These are phyloP conservation scores for Drosophila mauritiana DNA, from an alignment of 1,140 invertebrate species.

Conservation along the genomic window DNA sequence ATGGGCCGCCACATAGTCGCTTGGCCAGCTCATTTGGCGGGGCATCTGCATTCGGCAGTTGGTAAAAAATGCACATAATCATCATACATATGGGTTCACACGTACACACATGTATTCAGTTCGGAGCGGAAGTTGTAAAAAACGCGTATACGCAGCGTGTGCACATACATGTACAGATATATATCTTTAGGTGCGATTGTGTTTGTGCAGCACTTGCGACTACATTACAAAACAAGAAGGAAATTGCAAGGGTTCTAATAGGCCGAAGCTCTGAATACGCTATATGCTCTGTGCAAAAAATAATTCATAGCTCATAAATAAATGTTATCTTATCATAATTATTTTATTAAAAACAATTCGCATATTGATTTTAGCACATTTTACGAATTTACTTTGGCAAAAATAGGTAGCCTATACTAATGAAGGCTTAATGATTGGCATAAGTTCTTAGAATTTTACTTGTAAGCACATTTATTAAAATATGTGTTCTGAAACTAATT, in stretches of 20 bases:
- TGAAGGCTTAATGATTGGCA: too few relatives aligned
- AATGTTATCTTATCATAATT: neutral
- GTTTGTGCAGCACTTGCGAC: slow-evolving; percentile 30
- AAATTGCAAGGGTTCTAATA: neutral
- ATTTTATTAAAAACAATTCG: too few relatives aligned
- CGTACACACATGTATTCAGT: slow-evolving; percentile 3
- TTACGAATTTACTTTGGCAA: too few relatives aligned
- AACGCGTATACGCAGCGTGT: slow-evolving; percentile 56
- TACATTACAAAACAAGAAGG: slow-evolving; percentile 25
- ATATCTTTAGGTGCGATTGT: slow-evolving; percentile 4
- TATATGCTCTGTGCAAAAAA: neutral
- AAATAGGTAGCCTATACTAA: too few relatives aligned
- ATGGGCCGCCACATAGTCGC: slow-evolving; percentile 76
- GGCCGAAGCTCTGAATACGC: slow-evolving; percentile 6
- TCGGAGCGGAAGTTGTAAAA: slow-evolving; percentile 71
- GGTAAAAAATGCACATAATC: slow-evolving; percentile 59
- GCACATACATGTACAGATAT: neutral
- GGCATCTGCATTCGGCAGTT: slow-evolving; percentile 42
- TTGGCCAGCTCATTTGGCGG: slow-evolving; percentile 65
- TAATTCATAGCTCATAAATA: too few relatives aligned
- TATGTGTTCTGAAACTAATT: too few relatives aligned
- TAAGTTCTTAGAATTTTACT: too few relatives aligned
- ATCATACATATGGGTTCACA: neutral
- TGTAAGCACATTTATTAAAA: too few relatives aligned
- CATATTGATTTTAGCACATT: too few relatives aligned